A percentile compares a stretch with the other conserved stretches of the same genome.
These are phyloP conservation scores for Neotragus pygmaeus DNA, from an alignment of 2,113 vertebrate species.

Conservation along the genomic window DNA sequence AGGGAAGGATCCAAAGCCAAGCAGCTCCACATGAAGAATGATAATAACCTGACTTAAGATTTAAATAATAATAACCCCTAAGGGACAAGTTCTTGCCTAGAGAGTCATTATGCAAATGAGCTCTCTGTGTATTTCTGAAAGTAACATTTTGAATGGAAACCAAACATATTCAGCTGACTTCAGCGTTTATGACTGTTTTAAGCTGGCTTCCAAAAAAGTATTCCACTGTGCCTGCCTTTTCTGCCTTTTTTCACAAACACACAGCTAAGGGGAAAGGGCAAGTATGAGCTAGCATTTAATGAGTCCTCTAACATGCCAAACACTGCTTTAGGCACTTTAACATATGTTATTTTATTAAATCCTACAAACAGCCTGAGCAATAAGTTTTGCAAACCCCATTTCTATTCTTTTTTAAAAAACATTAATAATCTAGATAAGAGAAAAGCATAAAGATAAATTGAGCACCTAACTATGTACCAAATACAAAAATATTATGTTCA, in stretches of 20 bases:
- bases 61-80: constrained; percentile 67
- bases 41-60: constrained; percentile 59
- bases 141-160: constrained; percentile 50
- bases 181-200: constrained; percentile 55
- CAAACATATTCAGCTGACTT: constrained; percentile 31
- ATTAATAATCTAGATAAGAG: neutral
- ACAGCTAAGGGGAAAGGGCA: constrained; percentile 50
- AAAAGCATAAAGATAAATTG: neutral
- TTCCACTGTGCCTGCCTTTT: neutral
- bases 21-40: neutral
- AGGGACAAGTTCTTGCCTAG: constrained; percentile 47
- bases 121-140: constrained; percentile 51
- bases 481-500: neutral
- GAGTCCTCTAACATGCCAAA: neutral
- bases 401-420: neutral
- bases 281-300: constrained; percentile 16
- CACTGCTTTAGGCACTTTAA: constrained; percentile 20
- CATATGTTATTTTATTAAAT: constrained; percentile 41
- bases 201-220: neutral
- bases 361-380: neutral
- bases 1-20: neutral
- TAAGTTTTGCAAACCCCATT: neutral
- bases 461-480: neutral
- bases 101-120: constrained; percentile 62
- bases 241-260: constrained; percentile 28